Evolutionary conservation across 1,140 invertebrate species (phyloP), one percentile per base, ranked within the genome.

Genomic region (Dufourea novaeangliae): DNA sequence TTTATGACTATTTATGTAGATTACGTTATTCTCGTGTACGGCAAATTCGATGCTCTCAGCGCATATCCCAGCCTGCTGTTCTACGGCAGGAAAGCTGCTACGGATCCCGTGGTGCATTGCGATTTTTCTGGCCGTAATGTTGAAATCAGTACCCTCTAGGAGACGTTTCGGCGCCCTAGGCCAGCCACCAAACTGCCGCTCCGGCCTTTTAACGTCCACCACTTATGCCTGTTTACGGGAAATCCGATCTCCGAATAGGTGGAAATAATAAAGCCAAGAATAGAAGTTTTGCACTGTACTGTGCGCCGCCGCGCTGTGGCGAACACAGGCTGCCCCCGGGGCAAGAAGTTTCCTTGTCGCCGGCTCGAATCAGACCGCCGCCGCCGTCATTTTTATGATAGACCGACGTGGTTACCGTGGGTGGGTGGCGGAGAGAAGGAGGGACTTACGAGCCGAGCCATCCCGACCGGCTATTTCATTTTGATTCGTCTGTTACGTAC

Each of bases 1-100:
- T 79, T 79, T 79, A 79, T 67, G 77, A 79, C 77, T 73, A 73
- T 72, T 79, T 79, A 79, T 79, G 63, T 41, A 79, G 77, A 79
- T 79, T 79, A 73, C 54, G 34, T 25, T 59, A 27, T 29, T 27
- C 52, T 14, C 63, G 63, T 17, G 14, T 12, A 46, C 22, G 29
- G 54, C 10, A 11, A 54, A 11, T 46, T 20, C n/a, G 17, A 12
- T 20, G 50, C 22, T 6, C n/a, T n/a, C n/a, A n/a, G n/a, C 41
- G 14, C 25, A 17, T 29, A 29, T 17, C 27, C 20, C 17, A 5
- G 22, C 17, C 12, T n/a, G n/a, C 20, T 27, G 44, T 32, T 12
- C 1, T 32, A 32, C 32, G 12, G 44, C 63, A 11, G 29, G 44
- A 66, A 66, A 66, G 14, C 22, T 2, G 4, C 27, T 27, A 32